A percentile compares a stretch with the other conserved stretches of the same genome.
Evolutionary conservation across 2,113 vertebrate species (phyloP).

Genomic region (Alaudala cheleensis): DNA sequence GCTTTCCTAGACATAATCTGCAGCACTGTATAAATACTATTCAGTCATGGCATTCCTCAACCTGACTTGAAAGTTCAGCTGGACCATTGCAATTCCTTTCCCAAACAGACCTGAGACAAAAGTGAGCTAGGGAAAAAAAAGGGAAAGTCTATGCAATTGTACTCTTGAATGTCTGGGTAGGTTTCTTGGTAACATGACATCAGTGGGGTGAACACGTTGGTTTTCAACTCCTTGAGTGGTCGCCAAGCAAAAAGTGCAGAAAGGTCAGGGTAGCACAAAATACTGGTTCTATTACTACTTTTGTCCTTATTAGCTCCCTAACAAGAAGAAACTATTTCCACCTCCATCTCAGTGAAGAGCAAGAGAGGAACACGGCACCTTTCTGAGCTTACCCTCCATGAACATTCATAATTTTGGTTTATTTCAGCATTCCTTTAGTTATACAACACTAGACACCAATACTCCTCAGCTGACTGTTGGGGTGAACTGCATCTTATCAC

Average conservation of each 20-base stretch:
- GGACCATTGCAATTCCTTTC: background rate
- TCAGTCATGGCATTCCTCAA: background rate
- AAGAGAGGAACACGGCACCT: background rate
- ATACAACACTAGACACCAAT: background rate
- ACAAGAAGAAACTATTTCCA: background rate
- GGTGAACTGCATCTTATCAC: background rate
- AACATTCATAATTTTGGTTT: background rate
- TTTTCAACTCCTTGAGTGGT: background rate
- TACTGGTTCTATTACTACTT: background rate
- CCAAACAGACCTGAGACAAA: background rate
- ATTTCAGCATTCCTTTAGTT: background rate
- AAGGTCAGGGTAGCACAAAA: background rate
- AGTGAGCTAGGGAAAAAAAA: background rate
- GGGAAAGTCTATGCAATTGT: background rate
- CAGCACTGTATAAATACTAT: background rate
- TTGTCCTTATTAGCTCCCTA: background rate
- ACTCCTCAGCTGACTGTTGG: background rate
- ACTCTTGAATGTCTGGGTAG: background rate
- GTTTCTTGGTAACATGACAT: background rate
- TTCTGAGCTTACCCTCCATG: background rate
- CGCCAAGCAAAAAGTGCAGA: background rate
- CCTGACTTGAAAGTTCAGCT: background rate
- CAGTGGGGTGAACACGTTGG: background rate
- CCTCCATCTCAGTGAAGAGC: background rate
- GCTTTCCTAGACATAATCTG: background rate